Percentiles rank a stretch among this genome's conserved stretches.
Evolutionary conservation across 2,888 invertebrate species (phyloP).

Genomic region (Xanthia icteritia): DNA sequence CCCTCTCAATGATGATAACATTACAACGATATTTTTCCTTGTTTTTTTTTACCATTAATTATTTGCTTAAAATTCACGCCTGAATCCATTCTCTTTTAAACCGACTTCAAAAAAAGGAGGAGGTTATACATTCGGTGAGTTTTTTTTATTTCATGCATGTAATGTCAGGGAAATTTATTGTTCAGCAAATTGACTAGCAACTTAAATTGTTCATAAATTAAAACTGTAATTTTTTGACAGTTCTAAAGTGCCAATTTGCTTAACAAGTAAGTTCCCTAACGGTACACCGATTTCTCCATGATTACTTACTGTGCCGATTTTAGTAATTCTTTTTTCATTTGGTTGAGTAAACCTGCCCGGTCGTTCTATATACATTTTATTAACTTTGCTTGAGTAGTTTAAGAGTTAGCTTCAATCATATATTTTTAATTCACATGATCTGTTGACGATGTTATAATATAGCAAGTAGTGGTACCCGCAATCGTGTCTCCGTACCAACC

Average conservation of each 20-base stretch:
- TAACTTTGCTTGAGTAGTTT: background rate
- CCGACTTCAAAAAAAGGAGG: constrained; percentile 14
- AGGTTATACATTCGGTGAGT: constrained; percentile 19
- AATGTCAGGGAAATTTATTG: background rate
- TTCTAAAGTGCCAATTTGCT: background rate
- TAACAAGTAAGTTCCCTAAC: background rate
- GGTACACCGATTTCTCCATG: background rate
- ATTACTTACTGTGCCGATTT: background rate
- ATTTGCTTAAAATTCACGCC: constrained; percentile 2
- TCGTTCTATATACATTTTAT: background rate
- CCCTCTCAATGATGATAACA: background rate
- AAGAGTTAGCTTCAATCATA: background rate
- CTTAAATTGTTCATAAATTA: background rate
- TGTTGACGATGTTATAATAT: background rate
- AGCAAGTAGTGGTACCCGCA: background rate
- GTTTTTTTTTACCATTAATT: background rate
- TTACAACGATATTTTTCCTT: background rate
- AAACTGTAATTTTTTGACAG: background rate
- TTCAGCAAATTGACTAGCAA: background rate
- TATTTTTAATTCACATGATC: background rate
- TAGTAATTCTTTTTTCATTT: background rate
- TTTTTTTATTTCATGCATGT: constrained; percentile 8
- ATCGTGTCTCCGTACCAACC: background rate
- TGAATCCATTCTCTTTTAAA: constrained; percentile 13
- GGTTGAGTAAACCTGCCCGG: background rate